Evolutionary conservation across 2,797 vertebrate genomes (phyloP), one percentile per base, ranked within the genome.

Genomic region (Sebastes flavidus): DNA sequence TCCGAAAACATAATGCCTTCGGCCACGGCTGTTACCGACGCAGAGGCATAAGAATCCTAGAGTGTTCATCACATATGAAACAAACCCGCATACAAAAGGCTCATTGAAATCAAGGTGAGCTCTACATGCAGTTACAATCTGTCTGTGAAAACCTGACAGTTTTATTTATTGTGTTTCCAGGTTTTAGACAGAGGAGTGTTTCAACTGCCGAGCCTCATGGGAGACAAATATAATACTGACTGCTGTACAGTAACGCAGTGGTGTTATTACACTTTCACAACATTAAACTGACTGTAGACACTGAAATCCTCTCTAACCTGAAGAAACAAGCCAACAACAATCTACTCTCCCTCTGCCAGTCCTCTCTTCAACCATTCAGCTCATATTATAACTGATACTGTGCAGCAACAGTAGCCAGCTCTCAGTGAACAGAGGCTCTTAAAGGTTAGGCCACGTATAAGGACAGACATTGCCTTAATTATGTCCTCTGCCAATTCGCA

Each of bases 401-500:
- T 76, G 65, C 34, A 70, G 81, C 70, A 78, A 84, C 71, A 73
- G 65, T 62, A 59, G 80, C 85, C 82, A 30, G 67, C 66, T 73
- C 77, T 75, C 55, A 79, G 49, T 66, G 77, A 92, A 83, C 70
- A 14, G 62, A 70, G 70, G 46, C 82, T 87, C 80, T 89, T 86
- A 88, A 93, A 91, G 87, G 83, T 90, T 88, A 88, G 82, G 56
- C 79, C 84, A 79, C 61, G 46, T 88, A 90, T 89, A 77, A 84
- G 86, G 89, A 90, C 84, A 91, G 89, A 91, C 90, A 89, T 91
- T 46, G 78, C 91, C 91, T 92, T 91, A 91, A 92, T 92, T 89
- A 92, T 68, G 81, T 91, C 89, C 90, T 88, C 84, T 91, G 91
- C 92, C 93, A 94, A 90, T 89, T 90, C 80, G 46, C 90, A 93